Evolutionary conservation across 1,140 invertebrate genomes (phyloP).

Genomic region (Drosophila yakuba): DNA sequence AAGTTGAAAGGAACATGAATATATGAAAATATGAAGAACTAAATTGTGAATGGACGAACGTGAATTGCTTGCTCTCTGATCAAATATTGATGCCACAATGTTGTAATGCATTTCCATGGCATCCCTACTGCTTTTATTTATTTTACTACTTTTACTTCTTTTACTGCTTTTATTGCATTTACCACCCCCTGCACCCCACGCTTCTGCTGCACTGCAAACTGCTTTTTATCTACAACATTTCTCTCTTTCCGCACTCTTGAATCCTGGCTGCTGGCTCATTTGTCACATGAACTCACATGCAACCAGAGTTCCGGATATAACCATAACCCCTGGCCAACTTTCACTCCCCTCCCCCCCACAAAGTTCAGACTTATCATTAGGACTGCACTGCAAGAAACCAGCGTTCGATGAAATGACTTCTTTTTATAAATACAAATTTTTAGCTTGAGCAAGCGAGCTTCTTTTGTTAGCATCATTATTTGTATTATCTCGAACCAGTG

Average conservation of each 20-base stretch:
- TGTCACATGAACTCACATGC: constrained; percentile 38
- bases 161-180: no score
- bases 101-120: not conserved
- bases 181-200: not conserved
- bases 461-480: no score
- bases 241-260: constrained; percentile 31
- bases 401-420: no score
- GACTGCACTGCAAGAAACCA: constrained; percentile 6
- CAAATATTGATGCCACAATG: constrained; percentile 12
- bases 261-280: constrained; percentile 33
- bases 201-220: not conserved
- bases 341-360: not conserved
- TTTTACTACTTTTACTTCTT: not conserved
- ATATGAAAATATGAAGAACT: not conserved
- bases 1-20: not conserved
- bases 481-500: no score
- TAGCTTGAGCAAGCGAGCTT: no score
- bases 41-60: not conserved
- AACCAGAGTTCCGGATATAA: constrained; percentile 17
- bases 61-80: not conserved
- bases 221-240: constrained; percentile 22
- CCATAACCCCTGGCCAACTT: constrained; percentile 13
- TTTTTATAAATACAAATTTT: no score
- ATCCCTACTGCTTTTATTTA: not conserved
- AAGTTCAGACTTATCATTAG: constrained; percentile 20